Evolutionary conservation across 2,797 vertebrate genomes (phyloP), one percentile per base, ranked within the genome.

Genomic region (Siniperca undulata): DNA sequence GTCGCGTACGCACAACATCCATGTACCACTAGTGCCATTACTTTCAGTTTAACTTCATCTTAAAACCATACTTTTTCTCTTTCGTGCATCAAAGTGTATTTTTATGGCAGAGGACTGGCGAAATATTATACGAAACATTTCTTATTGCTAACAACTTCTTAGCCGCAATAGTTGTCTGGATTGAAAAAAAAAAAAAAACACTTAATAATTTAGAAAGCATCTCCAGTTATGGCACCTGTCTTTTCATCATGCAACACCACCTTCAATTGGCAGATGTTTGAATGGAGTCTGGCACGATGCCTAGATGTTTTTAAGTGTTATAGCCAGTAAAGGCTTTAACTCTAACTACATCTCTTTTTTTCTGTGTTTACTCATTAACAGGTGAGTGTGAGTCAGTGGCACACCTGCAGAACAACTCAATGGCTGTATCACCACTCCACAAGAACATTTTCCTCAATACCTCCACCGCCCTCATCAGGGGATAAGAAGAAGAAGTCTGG

Each of bases 401-500:
- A 62, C 24, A 74, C 60, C 69, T 91, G 86, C 82, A 89, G 85
- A 82, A 17, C 82, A 12, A 34, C 82, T 20, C 87, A 38, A 4
- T 69, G 76, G 80, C 71, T 74, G 34, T 53, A 55, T 11, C 83
- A 53, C 8, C 74, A 70, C 30, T 78, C 22, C 70, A 86, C 67
- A 0, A 92, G 92, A 77, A 36, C 67, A 0, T 85, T 94, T 40
- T 90, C 94, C 20, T 89, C 95, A 0, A 0, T 86, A 7, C 94
- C 94, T 73, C 93, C 93, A 22, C 90, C 93, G 0, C 89, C 92
- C 0, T 52, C 89, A 9, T 79, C 93, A 7, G 55, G 48, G n/a
- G 53, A 64, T 0, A 83, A 84, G 22, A n/a, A 82, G 1, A 93
- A 88, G 75, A 95, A 89, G 27, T 68, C 53, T 30, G 96, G 95